Base-by-base conservation (phyloP, 2,113 vertebrate species). In the Oryzias melastigma region DNA sequence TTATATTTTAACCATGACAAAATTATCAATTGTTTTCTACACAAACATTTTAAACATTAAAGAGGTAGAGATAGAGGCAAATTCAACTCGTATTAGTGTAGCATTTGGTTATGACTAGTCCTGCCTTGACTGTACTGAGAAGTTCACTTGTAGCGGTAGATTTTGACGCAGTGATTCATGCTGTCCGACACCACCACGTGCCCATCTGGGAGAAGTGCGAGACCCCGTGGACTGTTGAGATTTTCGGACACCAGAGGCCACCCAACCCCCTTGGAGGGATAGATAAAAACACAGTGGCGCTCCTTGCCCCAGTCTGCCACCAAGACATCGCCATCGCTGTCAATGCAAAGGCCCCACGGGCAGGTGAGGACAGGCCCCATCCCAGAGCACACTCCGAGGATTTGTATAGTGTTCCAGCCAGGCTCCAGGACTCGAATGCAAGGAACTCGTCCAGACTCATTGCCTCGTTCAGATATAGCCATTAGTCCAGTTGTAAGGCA, bases 131-230 rank as follows among this genome's bases (percentile, higher is more conserved):
- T n/a, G 52, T 65, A 6, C 2, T 62, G 14, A 40, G 7, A 1
- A 6, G 18, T 55, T 88, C 41, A 91, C 77, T 91, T 92, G 83
- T 93, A 94, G 51, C 82, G 89, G 62, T 91, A 94, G 41, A 92
- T 80, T 68, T 93, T 93, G 42, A 94, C 63, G 62, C 91, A 93
- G 63, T 93, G 92, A 66, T 93, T 92, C 92, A 93, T 92, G 69
- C 92, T 93, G 73, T 93, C 93, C 4, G 91, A 91, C 54, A 93
- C 87, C 1, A 88, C 89, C 24, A 94, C 49, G 14, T 90, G 87
- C 4, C 87, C 89, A 7, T 87, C 85, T 6, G 90, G 91, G 17
- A 92, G 81, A 35, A 93, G 67, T 1, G 91, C 86, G 3, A 93
- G 73, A 8, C 93, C 93, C 13, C 93, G 68, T 13, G 93, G 93